These are phyloP conservation scores for Rhegmatorhina hoffmannsi DNA, from an alignment of 2,113 vertebrate species.

Conservation along the genomic window DNA sequence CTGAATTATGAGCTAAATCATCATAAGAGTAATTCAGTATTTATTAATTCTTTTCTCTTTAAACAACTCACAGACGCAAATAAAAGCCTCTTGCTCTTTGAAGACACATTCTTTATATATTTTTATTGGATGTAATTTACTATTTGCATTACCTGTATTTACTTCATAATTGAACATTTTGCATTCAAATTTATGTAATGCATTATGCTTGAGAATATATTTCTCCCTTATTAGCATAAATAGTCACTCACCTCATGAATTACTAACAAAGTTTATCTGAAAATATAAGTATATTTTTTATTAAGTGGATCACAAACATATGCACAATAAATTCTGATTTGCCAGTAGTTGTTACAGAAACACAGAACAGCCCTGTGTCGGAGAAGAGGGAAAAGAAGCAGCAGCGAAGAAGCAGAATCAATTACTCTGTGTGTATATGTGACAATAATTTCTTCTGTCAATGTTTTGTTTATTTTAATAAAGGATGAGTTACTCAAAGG, in stretches of 20 bases:
- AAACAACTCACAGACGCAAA: constrained; percentile 75
- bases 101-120: constrained; percentile 79
- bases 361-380: neutral
- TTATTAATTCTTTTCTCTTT: constrained; percentile 84
- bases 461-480: constrained; percentile 59
- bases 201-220: constrained; percentile 82
- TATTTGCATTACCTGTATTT: constrained; percentile 85
- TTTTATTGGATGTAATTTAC: constrained; percentile 84
- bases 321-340: constrained; percentile 79
- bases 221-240: constrained; percentile 85
- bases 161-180: constrained; percentile 85
- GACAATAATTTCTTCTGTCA: constrained; percentile 42
- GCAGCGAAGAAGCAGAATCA: neutral
- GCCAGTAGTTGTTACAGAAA: constrained; percentile 43
- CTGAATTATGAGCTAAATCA: constrained; percentile 79
- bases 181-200: constrained; percentile 87
- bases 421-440: neutral
- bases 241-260: constrained; percentile 86
- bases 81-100: constrained; percentile 77
- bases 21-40: constrained; percentile 75
- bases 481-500: constrained; percentile 15
- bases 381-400: neutral
- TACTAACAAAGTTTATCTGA: constrained; percentile 85
- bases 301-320: constrained; percentile 82
- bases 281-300: constrained; percentile 82